Conservation (phyloP, 2,113 vertebrate species). For the Gymnogyps californianus region DNA sequence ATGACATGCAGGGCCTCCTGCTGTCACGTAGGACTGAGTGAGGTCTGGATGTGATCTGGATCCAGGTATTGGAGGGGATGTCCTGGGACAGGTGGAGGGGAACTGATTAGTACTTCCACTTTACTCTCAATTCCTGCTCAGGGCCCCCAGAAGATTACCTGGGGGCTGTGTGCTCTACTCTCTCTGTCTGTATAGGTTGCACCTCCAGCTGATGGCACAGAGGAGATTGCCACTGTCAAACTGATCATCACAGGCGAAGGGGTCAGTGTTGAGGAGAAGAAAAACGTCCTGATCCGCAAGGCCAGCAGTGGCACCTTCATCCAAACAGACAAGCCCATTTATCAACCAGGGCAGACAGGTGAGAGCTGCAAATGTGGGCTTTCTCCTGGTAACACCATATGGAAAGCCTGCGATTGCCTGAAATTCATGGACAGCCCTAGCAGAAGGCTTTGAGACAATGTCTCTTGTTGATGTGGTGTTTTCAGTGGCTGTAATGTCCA, state of each 20-base stretch:
- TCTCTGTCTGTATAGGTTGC: constrained; percentile 34
- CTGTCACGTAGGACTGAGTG: background rate
- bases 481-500: background rate
- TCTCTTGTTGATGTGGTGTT: background rate
- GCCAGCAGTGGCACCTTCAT: constrained; percentile 46
- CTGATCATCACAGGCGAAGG: constrained; percentile 21
- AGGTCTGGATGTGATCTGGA: background rate
- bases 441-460: background rate
- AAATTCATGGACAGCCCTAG: background rate
- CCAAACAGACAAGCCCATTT: constrained; percentile 66
- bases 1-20: background rate
- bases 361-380: background rate
- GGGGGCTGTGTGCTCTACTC: background rate
- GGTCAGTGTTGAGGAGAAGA: constrained; percentile 45
- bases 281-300: constrained; percentile 58
- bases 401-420: background rate
- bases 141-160: background rate
- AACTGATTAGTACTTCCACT: background rate
- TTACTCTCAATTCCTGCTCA: background rate
- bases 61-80: background rate
- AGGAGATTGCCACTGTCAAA: constrained; percentile 38
- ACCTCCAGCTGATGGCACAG: constrained; percentile 1
- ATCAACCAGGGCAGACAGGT: constrained; percentile 50
- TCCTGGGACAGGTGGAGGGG: background rate
- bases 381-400: background rate